phyloP scores from a whole-genome alignment of 2,888 invertebrate species.

The Branchellion lobata region DNA sequence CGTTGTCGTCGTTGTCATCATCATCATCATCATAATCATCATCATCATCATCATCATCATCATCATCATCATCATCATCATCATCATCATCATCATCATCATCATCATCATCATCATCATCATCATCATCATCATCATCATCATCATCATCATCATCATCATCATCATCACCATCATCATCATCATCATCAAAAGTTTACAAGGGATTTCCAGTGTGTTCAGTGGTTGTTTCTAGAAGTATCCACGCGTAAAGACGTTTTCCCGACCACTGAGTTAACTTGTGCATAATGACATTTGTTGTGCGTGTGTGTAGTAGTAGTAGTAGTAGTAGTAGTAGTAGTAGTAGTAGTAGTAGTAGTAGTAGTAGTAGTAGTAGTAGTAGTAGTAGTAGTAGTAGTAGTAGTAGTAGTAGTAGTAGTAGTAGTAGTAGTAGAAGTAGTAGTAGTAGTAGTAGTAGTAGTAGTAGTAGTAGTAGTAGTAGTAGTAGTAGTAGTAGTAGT shows the following conservation, averaged over 20 bases:
- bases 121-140: neutral
- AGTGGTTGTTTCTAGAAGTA: conserved; percentile 11
- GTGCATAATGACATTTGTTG: neutral
- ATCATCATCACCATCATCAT: neutral
- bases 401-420: conserved; percentile 33
- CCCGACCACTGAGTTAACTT: neutral
- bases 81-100: conserved; percentile 6
- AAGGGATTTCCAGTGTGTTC: neutral
- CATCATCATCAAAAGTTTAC: neutral
- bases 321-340: conserved; percentile 33
- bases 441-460: conserved; percentile 2
- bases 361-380: conserved; percentile 24
- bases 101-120: neutral
- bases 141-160: conserved; percentile 20
- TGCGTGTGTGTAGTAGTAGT: conserved; percentile 8
- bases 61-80: conserved; percentile 16
- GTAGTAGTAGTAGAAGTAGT: neutral
- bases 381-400: conserved; percentile 29
- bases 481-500: conserved; percentile 6
- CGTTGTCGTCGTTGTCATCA: neutral
- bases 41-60: conserved; percentile 7
- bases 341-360: conserved; percentile 29
- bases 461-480: conserved; percentile 10
- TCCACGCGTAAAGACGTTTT: too few species aligned
- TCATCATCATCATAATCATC: too few species aligned